These are phyloP conservation scores for Conops quadrifasciatus DNA, from an alignment of 2,888 invertebrate species.

Conservation along the genomic window DNA sequence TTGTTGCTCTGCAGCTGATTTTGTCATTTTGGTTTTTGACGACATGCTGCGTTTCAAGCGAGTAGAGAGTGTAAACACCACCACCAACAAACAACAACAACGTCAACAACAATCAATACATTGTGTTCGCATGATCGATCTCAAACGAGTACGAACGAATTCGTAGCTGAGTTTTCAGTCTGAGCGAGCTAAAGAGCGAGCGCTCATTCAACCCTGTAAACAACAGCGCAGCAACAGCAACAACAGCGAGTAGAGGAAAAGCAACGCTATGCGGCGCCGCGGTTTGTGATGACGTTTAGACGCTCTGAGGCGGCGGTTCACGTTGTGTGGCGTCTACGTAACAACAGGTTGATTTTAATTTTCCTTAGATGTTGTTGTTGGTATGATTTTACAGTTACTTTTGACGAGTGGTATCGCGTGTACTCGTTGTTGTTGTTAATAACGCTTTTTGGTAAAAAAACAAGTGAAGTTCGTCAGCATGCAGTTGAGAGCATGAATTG, in stretches of 20 bases:
- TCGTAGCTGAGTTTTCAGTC: neutral
- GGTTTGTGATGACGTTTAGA: neutral
- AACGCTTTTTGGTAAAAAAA: no score
- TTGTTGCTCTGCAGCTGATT: neutral
- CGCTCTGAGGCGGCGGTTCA: neutral
- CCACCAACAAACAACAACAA: neutral
- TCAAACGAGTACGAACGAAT: no score
- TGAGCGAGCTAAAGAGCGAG: neutral
- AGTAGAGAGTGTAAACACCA: neutral
- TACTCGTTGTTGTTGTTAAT: no score
- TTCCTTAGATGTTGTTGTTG: neutral
- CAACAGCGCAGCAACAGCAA: neutral
- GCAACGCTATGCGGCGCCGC: slow-evolving; percentile 10
- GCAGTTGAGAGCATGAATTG: no score
- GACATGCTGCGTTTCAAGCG: slow-evolving; percentile 14
- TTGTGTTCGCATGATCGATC: no score
- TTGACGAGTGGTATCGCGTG: no score
- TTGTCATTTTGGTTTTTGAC: slow-evolving; percentile 10
- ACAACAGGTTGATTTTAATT: neutral
- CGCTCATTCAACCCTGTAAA: slow-evolving; percentile 26
- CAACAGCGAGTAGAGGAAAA: neutral
- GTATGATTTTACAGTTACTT: no score
- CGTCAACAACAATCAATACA: neutral
- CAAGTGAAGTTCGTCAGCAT: no score
- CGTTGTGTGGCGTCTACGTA: neutral